phyloP scores from a whole-genome alignment of 2,113 vertebrate species.

The Strix aluco region DNA sequence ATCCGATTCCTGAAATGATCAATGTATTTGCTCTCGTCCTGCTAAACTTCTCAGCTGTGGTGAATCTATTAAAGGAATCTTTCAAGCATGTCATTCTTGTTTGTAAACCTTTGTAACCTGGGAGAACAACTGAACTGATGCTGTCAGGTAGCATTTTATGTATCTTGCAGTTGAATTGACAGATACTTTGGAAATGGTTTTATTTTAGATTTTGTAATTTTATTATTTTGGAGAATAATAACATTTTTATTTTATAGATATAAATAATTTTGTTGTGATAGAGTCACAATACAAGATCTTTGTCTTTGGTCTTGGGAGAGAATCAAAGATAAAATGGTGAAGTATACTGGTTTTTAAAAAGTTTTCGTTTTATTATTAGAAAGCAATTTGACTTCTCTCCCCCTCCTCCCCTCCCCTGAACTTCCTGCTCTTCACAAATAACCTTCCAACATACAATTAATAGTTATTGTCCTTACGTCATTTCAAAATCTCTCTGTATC shows the following conservation, averaged over 20 bases:
- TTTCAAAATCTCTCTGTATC: not conserved
- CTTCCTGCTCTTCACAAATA: not conserved
- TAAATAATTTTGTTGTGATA: not conserved
- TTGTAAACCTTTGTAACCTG: not conserved
- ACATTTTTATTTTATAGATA: not conserved
- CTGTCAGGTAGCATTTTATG: not conserved
- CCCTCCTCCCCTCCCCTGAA: not conserved
- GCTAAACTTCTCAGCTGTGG: not conserved
- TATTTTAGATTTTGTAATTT: not conserved
- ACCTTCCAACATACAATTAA: not conserved
- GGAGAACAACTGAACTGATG: not conserved
- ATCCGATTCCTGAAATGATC: not conserved
- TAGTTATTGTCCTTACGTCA: not conserved
- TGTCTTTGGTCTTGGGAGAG: not conserved
- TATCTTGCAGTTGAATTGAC: not conserved
- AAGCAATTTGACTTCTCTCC: not conserved
- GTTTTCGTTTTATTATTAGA: not conserved
- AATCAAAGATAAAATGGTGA: not conserved
- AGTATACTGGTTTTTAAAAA: not conserved
- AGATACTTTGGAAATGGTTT: not conserved
- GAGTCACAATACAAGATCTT: not conserved
- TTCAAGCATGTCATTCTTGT: not conserved
- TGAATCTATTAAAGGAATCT: not conserved
- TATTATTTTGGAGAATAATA: not conserved
- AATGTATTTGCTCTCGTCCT: not conserved